These are phyloP conservation scores for Sinella curviseta DNA, from an alignment of 1,140 invertebrate species.

Conservation along the genomic window DNA sequence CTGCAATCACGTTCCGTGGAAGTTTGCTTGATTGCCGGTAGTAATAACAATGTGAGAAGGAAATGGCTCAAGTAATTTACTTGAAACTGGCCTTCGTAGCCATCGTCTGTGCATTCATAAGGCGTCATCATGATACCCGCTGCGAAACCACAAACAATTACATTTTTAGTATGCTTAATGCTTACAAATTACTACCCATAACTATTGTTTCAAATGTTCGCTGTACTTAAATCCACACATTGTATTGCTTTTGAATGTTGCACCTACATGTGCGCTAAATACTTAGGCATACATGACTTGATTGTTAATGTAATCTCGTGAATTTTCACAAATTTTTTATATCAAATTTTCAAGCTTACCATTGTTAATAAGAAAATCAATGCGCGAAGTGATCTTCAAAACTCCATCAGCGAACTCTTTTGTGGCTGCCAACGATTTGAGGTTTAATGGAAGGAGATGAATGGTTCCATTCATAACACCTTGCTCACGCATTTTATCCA, in stretches of 20 bases:
- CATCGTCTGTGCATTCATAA: conserved; percentile 22
- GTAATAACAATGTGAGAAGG: neutral
- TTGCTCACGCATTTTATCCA: conserved; percentile 59
- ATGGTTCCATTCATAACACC: conserved; percentile 57
- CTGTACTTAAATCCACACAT: too few relatives aligned
- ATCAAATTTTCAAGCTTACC: conserved; percentile 53
- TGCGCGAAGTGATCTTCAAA: conserved; percentile 62
- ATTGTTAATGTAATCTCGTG: too few relatives aligned
- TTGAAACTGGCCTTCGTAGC: conserved; percentile 22
- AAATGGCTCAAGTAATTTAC: conserved; percentile 25
- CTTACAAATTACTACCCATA: too few relatives aligned
- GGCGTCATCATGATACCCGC: conserved; percentile 14
- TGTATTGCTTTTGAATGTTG: neutral
- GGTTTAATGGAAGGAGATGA: conserved; percentile 61
- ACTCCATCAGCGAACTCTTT: conserved; percentile 70
- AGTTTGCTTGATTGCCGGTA: conserved; percentile 61
- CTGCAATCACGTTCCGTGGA: conserved; percentile 52
- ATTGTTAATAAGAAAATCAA: conserved; percentile 79
- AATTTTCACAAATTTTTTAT: too few relatives aligned
- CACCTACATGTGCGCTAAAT: too few relatives aligned
- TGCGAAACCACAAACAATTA: neutral
- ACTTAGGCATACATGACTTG: too few relatives aligned
- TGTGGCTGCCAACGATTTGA: conserved; percentile 71
- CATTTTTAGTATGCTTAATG: too few relatives aligned
- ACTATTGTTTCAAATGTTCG: too few relatives aligned